These are phyloP conservation scores for Cheilosia impressa DNA, from an alignment of 2,888 invertebrate species.

Conservation along the genomic window DNA sequence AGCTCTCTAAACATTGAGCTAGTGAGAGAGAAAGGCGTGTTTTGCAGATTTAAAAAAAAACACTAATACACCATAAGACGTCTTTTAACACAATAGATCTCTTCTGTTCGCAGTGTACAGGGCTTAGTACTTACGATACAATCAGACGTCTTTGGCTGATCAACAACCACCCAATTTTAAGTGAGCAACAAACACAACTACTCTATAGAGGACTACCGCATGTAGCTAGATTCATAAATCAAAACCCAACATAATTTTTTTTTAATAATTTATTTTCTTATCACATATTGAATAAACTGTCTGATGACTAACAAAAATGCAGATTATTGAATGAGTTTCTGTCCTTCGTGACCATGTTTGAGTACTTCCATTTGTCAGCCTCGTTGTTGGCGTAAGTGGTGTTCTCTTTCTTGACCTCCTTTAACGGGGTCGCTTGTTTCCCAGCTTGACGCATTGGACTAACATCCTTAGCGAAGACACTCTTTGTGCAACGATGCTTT, in stretches of 20 bases:
- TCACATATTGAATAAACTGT: slow-evolving; percentile 26
- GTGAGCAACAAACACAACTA: too few relatives aligned
- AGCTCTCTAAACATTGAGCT: too few relatives aligned
- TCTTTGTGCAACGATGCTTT: slow-evolving; percentile 79
- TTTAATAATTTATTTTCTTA: slow-evolving; percentile 48
- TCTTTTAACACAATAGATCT: too few relatives aligned
- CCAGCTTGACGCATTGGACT: slow-evolving; percentile 78
- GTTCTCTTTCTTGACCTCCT: slow-evolving; percentile 26
- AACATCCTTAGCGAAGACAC: slow-evolving; percentile 79
- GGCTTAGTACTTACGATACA: rapidly evolving
- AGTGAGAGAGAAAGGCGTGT: too few relatives aligned
- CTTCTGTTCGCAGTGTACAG: too few relatives aligned
- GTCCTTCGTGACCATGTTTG: slow-evolving; percentile 81
- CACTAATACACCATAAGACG: too few relatives aligned
- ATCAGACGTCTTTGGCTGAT: too few relatives aligned
- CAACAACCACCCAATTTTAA: too few relatives aligned
- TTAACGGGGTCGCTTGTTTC: slow-evolving; percentile 17
- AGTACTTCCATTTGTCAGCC: slow-evolving; percentile 80
- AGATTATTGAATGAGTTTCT: slow-evolving; percentile 82
- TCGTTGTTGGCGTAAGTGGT: slow-evolving; percentile 12
- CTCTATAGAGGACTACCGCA: too few relatives aligned
- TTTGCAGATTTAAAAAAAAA: too few relatives aligned
- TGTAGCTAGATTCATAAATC: background rate
- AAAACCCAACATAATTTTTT: background rate
- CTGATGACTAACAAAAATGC: slow-evolving; percentile 80